Base-by-base conservation (phyloP, 2,113 vertebrate species). In the Sula dactylatra region DNA sequence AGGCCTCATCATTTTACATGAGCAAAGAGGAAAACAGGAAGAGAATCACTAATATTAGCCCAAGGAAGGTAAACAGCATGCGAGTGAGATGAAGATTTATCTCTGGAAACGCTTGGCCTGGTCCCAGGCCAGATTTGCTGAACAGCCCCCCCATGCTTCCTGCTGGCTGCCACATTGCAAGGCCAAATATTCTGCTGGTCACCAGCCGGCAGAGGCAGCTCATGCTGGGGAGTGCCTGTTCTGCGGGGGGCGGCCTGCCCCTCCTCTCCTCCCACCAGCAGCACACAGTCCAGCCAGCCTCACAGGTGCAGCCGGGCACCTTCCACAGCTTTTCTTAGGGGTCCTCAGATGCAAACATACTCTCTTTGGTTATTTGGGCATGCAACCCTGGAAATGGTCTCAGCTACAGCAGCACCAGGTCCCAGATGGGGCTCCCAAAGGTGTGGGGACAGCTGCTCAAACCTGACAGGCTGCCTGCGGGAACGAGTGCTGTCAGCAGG, bases 11-110 rank as follows among this genome's bases (percentile, higher is more conserved):
- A 93, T 94, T 97, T 97, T 91, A 95, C 97, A 96, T 94, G 96
- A 97, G 97, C 90, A 95, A 95, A 89, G 93, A 94, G 82, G 96
- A 93, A 97, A 97, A 94, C 93, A 97, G 91, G 96, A 94, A 95
- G 96, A 95, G 97, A 97, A 97, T 97, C 94, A 49, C 97, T 96
- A 97, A 96, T 97, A 97, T 97, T 97, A 97, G 96, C 95, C 95
- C 69, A 97, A 94, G 95, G 93, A 97, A 97, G 89, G 96, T 94
- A 97, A 97, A 97, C 94, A 95, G 94, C 95, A 88, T 95, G 94
- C 0, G 6, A 88, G 94, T 4, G 29, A 96, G 83, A 97, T 91
- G 95, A 97, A 97, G 95, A 96, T 97, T 97, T 96, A 97, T 96
- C 90, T 94, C 82, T 88, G 82, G 91, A 58, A 96, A 81, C 0